Conservation (phyloP, 2,113 vertebrate genomes). For the Kryptolebias marmoratus region DNA sequence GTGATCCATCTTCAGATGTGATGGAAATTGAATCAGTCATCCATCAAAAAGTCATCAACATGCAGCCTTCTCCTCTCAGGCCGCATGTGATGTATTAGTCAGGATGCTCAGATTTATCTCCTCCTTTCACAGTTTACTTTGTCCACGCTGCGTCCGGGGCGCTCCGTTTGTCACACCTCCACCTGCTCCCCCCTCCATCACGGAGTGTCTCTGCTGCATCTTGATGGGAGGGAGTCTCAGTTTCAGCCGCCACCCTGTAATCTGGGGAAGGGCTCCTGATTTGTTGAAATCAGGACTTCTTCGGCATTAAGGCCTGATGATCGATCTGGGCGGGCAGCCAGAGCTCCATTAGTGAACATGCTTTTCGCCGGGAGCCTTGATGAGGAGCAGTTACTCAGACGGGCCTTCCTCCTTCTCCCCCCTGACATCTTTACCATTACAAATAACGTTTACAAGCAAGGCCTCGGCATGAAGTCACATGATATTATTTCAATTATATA, state of each 20-base stretch:
- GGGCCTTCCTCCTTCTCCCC: conserved; percentile 23
- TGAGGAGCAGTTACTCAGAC: conserved; percentile 28
- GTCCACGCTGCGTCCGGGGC: not conserved
- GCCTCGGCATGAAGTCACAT: not conserved
- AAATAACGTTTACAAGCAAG: not conserved
- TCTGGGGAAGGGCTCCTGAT: conserved; percentile 29
- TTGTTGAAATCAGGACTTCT: conserved; percentile 55
- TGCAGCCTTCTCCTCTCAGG: conserved; percentile 50
- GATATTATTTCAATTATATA: conserved; percentile 3
- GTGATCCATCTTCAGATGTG: conserved; percentile 47
- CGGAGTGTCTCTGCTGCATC: conserved; percentile 21
- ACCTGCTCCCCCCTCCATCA: conserved; percentile 13
- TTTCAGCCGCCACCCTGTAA: conserved; percentile 5
- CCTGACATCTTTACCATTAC: conserved; percentile 1
- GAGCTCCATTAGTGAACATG: conserved; percentile 62
- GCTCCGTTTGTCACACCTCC: conserved; percentile 10
- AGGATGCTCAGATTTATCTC: conserved; percentile 56
- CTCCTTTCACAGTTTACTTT: conserved; percentile 37
- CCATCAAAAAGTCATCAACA: conserved; percentile 71
- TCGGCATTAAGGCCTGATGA: conserved; percentile 30
- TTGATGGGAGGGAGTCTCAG: conserved; percentile 37
- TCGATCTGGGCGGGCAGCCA: conserved; percentile 63
- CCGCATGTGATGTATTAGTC: conserved; percentile 34
- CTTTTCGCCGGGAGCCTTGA: conserved; percentile 25
- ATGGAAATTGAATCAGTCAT: conserved; percentile 50